Evolutionary conservation across 2,113 vertebrate species (phyloP).

Genomic region (Isurus oxyrinchus): DNA sequence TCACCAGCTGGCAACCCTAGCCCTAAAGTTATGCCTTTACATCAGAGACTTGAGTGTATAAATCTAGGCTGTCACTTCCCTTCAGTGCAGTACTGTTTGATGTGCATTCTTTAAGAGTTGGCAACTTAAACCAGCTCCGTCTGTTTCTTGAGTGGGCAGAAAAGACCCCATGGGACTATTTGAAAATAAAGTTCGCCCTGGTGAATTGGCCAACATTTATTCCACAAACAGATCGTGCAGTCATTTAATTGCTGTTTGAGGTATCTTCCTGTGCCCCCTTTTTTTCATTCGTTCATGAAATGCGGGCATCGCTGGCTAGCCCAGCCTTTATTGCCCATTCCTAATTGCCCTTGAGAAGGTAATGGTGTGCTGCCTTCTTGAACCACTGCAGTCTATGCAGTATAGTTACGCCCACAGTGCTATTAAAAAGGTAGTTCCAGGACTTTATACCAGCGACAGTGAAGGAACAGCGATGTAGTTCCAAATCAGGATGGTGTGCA

Average conservation of each 20-base stretch:
- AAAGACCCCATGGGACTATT: background rate
- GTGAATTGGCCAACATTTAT: background rate
- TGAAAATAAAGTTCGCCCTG: background rate
- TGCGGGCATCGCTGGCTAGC: background rate
- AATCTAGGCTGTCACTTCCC: background rate
- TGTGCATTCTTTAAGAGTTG: background rate
- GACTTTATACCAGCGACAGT: too few species aligned
- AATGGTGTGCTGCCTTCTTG: too few species aligned
- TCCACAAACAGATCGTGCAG: background rate
- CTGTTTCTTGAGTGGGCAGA: background rate
- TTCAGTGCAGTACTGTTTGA: background rate
- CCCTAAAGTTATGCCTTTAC: background rate
- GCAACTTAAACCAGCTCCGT: background rate
- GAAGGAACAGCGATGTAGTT: too few species aligned
- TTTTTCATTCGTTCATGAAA: background rate
- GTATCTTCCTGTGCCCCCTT: background rate
- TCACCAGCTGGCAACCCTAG: too few species aligned
- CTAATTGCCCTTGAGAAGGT: too few species aligned
- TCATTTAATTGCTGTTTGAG: background rate
- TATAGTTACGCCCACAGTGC: too few species aligned
- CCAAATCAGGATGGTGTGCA: too few species aligned
- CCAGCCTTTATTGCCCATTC: background rate
- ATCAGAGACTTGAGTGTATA: background rate
- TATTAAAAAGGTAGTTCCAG: too few species aligned
- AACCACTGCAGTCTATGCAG: too few species aligned